Evolutionary conservation across 2,113 vertebrate genomes (phyloP), one percentile per base, ranked within the genome.

Genomic region (Anoura caudifer): DNA sequence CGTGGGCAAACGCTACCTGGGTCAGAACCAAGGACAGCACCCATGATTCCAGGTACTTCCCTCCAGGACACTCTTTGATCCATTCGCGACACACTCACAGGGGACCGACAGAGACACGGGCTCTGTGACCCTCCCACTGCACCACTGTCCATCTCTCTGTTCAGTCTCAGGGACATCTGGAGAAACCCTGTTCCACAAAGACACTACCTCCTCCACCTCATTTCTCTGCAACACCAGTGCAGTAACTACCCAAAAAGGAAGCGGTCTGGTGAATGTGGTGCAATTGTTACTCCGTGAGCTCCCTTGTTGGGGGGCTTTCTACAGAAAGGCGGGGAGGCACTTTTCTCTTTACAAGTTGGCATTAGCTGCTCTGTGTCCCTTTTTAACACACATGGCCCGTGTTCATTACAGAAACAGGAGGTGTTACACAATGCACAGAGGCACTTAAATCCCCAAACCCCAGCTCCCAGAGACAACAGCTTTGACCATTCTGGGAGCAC

Each of bases 1-100:
- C 41, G 61, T 36, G 28, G 92, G 79, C 50, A 79, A 82, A 65
- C 0, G 15, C 11, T 36, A 94, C 94, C 81, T 38, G 91, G 97
- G 67, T 96, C 97, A 97, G 94, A 97, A 97, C 97, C 95, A 97
- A 97, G 97, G 97, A 97, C 94, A 98, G 97, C 97, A 97, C 81
- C 94, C 79, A 43, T 0, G 19, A 45, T 13, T 28, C 63, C 28
- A 0, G 47, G 24, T 36, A 73, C 38, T 86, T 70, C 73, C 61
- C 56, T 70, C 38, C 28, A 56, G 43, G 63, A 50, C 50, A 61
- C 36, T 43, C 38, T n/a, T 7, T 67, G n/a, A 61, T 6, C 31
- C n/a, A 20, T 3, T 38, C 63, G 28, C 33, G 47, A 47, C 52
- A 88, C 3, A 65, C 4, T 92, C n/a, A 38, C 38, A 28, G 33